phyloP scores from a whole-genome alignment of 2,113 vertebrate species.

The Apaloderma vittatum region DNA sequence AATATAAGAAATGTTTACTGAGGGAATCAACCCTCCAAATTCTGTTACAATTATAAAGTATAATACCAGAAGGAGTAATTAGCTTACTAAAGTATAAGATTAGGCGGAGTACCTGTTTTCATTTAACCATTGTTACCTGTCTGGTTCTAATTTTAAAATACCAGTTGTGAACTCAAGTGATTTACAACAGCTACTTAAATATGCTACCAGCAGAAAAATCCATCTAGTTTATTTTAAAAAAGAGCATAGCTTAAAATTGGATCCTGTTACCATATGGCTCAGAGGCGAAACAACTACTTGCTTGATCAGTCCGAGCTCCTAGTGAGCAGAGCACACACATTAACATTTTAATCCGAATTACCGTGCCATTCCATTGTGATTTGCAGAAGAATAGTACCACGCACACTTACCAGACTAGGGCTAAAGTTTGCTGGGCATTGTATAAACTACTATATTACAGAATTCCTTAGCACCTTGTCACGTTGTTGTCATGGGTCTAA shows the following conservation, averaged over 20 bases:
- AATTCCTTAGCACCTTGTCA: background rate
- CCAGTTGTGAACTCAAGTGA: background rate
- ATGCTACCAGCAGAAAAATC: background rate
- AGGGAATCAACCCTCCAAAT: background rate
- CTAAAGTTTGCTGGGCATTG: background rate
- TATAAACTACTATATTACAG: background rate
- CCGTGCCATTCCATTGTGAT: background rate
- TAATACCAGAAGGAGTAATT: background rate
- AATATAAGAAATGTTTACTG: background rate
- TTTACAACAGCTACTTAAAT: background rate
- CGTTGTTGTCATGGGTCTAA: background rate
- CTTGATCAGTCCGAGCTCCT: rapidly evolving
- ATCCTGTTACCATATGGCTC: background rate
- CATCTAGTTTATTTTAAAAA: background rate
- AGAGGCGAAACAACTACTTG: background rate
- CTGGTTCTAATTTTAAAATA: background rate
- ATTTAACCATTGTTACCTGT: background rate
- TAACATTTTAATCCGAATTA: background rate
- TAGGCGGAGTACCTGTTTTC: background rate
- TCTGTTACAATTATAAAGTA: background rate
- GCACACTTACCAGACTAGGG: background rate
- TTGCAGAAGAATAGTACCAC: background rate
- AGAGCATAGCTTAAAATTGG: background rate
- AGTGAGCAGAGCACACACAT: background rate
- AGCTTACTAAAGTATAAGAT: background rate